Evolutionary conservation across 2,797 vertebrate species (phyloP), one percentile per base, ranked within the genome.

Genomic region (Cryptoprocta ferox): DNA sequence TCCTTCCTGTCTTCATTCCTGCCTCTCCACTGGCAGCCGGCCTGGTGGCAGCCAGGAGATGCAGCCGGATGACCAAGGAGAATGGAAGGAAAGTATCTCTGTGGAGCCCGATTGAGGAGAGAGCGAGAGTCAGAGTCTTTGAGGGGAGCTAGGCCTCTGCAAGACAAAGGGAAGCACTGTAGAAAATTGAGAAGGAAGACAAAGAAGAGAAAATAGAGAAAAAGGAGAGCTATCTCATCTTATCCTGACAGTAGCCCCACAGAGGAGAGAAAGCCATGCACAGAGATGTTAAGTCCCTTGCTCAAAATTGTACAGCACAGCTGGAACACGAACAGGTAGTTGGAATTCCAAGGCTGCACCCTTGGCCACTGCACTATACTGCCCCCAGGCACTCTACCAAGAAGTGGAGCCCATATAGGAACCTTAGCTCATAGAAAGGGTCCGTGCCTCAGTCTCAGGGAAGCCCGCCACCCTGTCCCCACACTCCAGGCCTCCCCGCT

Each of bases 1-100:
- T 68, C 86, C 93, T 26, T 30, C 90, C 97, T 97, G 61, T 37
- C 35, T 94, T 97, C 63, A 37, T 94, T 56, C 78, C 37, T 39
- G 48, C 70, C 37, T 94, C 95, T 84, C 48, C 45, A 18, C 56
- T 75, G 68, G 86, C 48, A 95, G 53, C 26, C 8, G 9, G 92
- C 63, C 75, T 81, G 39, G 50, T 75, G 86, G 84, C 1, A 4
- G 48, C 37, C 18, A 80, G 94, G 26, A 15, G 65, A 42, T 8
- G 28, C 11, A 48, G 61, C 21, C 28, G 59, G 15, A 78, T n/a
- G 76, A 26, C 50, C 53, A 73, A 65, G 39, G 53, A 93, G 30
- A 35, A 45, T 5, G 32, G n/a, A 93, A 37, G 32, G 28, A 14
- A 61, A 66, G 11, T 4, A 2, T 85, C 73, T 65, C 7, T 56